Base-by-base conservation (phyloP, 2,113 vertebrate genomes). In the Microcebus griseorufus region DNA sequence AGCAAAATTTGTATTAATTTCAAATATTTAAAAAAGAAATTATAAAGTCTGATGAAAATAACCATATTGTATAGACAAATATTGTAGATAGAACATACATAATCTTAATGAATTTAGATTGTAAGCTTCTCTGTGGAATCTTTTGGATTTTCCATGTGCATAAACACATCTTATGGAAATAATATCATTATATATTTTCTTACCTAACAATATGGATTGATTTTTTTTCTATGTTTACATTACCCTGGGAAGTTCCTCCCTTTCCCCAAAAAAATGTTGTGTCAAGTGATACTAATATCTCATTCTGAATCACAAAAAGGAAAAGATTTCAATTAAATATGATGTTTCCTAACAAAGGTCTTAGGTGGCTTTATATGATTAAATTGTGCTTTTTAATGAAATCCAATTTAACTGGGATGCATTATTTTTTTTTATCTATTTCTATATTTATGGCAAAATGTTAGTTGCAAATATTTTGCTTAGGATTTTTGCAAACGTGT, bases 1-100 rank as follows among this genome's bases (percentile, higher is more conserved):
- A 69, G 22, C 3, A 70, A 79, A 70, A 64, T 18, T 42, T 97
- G 39, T 75, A 65, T 93, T 94, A 58, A 1, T 82, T 94, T 95
- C 45, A 96, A 92, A 87, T 93, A 73, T 93, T 96, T 92, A 92
- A 84, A 73, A 51, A 6, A 51, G 87, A 42, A 37, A 5, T 64
- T 53, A 45, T 37, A 91, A 88, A 88, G 1, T 89, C 5, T 92
- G 9, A 25, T 81, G 25, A 87, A 96, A 92, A 90, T 65, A 93
- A 65, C 29, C 20, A 58, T 96, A 73, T 10, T 58, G 18, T 20
- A 0, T 58, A 80, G 25, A 73, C 14, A 73, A 80, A 96, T 90
- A 88, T 23, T 84, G 3, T n/a, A 90, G 17, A 37, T 17, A 76
- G 16, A 39, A 85, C 10, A 64, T 9, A 83, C 17, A 37, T 20